Percentiles rank a stretch among this genome's conserved stretches.
Evolutionary conservation across 2,113 vertebrate genomes (phyloP).

Genomic region (Trichomycterus rosablanca): DNA sequence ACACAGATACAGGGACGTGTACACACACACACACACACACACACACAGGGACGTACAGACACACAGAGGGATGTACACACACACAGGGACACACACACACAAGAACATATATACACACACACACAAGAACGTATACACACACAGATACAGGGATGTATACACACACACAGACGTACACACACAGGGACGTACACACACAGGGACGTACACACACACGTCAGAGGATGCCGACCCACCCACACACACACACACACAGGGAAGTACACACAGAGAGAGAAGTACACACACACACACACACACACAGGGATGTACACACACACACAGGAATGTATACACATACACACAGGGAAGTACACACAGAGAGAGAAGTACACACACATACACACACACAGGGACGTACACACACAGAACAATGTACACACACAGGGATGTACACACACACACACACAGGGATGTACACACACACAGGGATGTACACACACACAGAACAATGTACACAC

Average conservation of each 20-base stretch:
- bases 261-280: too few relatives aligned
- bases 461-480: too few relatives aligned
- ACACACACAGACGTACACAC: too few relatives aligned
- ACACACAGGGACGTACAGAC: neutral
- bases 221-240: too few relatives aligned
- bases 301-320: neutral
- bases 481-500: too few relatives aligned
- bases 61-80: neutral
- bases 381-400: neutral
- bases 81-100: neutral
- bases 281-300: neutral
- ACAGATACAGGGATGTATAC: too few relatives aligned
- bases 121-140: neutral
- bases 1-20: neutral
- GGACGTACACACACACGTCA: neutral
- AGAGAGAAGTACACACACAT: neutral
- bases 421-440: too few relatives aligned
- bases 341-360: too few relatives aligned
- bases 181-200: neutral
- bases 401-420: too few relatives aligned
- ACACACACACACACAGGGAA: slow-evolving; percentile 3
- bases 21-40: neutral
- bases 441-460: too few relatives aligned
- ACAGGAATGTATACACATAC: neutral
- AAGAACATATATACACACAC: neutral